phyloP scores from a whole-genome alignment of 1,140 invertebrate genomes.

The Proctacanthus coquilletti region DNA sequence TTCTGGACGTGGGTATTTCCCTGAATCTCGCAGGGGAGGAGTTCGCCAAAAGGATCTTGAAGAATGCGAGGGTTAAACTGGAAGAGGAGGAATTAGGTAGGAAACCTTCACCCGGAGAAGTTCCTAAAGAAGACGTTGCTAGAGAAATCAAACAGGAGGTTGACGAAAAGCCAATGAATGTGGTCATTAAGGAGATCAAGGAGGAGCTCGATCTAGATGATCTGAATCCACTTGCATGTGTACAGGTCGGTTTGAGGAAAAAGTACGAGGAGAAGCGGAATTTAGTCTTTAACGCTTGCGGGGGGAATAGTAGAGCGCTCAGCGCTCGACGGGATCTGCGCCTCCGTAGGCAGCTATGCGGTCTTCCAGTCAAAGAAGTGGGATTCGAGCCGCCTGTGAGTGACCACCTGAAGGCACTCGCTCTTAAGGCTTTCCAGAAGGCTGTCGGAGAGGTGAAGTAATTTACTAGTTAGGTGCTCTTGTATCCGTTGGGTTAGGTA shows the following conservation, averaged over 20 bases:
- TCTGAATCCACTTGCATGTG: slow-evolving; percentile 41
- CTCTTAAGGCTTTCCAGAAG: slow-evolving; percentile 23
- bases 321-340: slow-evolving; percentile 48
- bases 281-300: slow-evolving; percentile 33
- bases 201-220: slow-evolving; percentile 5
- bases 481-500: too few relatives aligned
- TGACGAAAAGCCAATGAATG: slow-evolving; percentile 9
- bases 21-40: slow-evolving; percentile 48
- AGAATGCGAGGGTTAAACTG: slow-evolving; percentile 15
- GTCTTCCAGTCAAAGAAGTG: slow-evolving; percentile 39
- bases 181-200: slow-evolving; percentile 6
- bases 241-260: slow-evolving; percentile 38
- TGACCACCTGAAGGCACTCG: slow-evolving; percentile 16
- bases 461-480: too few relatives aligned
- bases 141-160: slow-evolving; percentile 5
- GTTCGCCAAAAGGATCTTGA: slow-evolving; percentile 40
- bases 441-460: too few relatives aligned
- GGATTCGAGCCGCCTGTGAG: slow-evolving; percentile 16
- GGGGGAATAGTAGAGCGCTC: slow-evolving; percentile 38
- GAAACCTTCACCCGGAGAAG: too few relatives aligned
- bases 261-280: slow-evolving; percentile 25
- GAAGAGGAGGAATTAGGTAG: slow-evolving; percentile 14
- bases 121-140: slow-evolving; percentile 13
- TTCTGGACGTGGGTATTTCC: slow-evolving; percentile 56
- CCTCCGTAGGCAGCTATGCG: slow-evolving; percentile 42